Evolutionary conservation across 1,140 invertebrate species (phyloP), one percentile per base, ranked within the genome.

Genomic region (Andrena cerasifolii): DNA sequence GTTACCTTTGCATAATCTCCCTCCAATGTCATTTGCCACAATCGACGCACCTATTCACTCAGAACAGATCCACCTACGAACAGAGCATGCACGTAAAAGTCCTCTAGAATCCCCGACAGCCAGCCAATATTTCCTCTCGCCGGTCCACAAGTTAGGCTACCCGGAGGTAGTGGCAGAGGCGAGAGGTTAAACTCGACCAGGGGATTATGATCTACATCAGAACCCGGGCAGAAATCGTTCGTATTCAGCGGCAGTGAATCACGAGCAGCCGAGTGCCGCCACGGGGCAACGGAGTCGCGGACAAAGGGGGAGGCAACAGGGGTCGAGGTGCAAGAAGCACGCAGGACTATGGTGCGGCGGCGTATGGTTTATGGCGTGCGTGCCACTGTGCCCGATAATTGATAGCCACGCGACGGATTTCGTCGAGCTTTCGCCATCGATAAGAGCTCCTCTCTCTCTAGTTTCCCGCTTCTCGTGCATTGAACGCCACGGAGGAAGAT

Each of bases 401-500:
- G 76, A 78, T 78, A 54, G 47, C 76, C 58, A 43, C 67, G 67
- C 47, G 56, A 78, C 68, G 58, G 58, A 63, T 78, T 78, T 78
- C 68, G 47, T 63, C 36, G 58, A 33, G 76, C 28, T 73, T 54
- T 78, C 49, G 51, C 54, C 78, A 40, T 76, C 61, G 49, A 67
- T 61, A 66, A 66, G 18, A 10, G 36, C 3, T 10, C 36, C 36
- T 8, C 54, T 14, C 68, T 67, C 62, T 59, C 26, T 18, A 33
- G 40, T 78, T 82, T 82, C 72, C 26, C 59, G 61, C 58, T 84
- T 83, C 78, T 74, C 51, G 51, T 49, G 49, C 26, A 3, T 47
- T 49, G 49, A 26, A 24, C 18, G 2, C 31, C 16, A 47, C 14
- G 2, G 53, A n/a, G 31, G 31, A 18, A 58, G 51, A 67, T 26